These are phyloP conservation scores for Sparus aurata DNA, from an alignment of 2,797 vertebrate species.

Conservation along the genomic window DNA sequence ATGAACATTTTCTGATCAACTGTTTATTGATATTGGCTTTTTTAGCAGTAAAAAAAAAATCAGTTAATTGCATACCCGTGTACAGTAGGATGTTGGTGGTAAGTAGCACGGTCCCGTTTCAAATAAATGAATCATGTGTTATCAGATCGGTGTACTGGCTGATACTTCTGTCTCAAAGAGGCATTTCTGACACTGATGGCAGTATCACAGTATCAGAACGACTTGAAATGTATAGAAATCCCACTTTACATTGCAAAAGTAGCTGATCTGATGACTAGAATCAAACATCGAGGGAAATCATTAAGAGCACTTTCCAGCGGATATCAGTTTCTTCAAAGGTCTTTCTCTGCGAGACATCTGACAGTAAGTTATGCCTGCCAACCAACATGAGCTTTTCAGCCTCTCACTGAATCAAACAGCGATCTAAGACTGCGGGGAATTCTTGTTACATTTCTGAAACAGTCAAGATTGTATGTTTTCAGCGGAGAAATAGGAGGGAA, in stretches of 20 bases:
- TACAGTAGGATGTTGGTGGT: too few relatives aligned
- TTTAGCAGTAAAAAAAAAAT: too few relatives aligned
- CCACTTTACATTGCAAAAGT: background rate
- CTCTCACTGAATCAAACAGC: constrained; percentile 69
- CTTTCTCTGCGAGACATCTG: constrained; percentile 41
- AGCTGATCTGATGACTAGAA: constrained; percentile 10
- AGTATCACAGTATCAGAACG: too few relatives aligned
- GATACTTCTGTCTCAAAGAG: too few relatives aligned
- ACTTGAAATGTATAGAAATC: background rate
- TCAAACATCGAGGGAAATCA: constrained; percentile 4
- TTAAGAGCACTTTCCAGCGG: constrained; percentile 17
- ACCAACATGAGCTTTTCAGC: constrained; percentile 49
- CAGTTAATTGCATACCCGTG: too few relatives aligned
- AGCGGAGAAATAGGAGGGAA: constrained; percentile 34
- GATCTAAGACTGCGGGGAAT: constrained; percentile 50
- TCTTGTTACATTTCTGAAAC: constrained; percentile 53
- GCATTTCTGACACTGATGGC: too few relatives aligned
- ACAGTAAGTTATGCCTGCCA: constrained; percentile 46
- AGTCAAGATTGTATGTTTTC: constrained; percentile 48
- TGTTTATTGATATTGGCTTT: too few relatives aligned
- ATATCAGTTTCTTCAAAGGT: constrained; percentile 30
- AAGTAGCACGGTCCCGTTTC: too few relatives aligned
- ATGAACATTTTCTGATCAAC: too few relatives aligned
- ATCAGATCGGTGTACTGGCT: too few relatives aligned
- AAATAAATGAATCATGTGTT: too few relatives aligned